Evolutionary conservation across 2,797 vertebrate genomes (phyloP).

Genomic region (Schizopygopsis pylzovi): DNA sequence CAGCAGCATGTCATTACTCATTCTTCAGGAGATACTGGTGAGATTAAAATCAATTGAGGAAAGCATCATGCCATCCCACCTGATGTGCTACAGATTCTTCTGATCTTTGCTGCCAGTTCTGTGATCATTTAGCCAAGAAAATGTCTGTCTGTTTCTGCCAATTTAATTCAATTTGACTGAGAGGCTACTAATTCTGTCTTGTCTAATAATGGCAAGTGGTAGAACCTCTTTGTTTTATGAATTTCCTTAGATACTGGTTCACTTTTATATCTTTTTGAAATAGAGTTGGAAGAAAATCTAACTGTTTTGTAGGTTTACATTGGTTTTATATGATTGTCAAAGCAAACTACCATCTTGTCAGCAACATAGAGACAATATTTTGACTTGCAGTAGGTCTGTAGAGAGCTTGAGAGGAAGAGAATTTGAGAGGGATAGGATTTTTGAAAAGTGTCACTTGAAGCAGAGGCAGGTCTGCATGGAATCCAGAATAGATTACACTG

Average conservation of each 20-base stretch:
- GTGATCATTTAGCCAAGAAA: slow-evolving; percentile 8
- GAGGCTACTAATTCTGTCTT: not conserved
- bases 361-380: slow-evolving; percentile 20
- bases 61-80: not conserved
- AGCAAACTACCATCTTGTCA: slow-evolving; percentile 14
- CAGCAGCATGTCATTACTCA: not conserved
- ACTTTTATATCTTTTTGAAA: not conserved
- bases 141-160: not conserved
- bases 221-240: not conserved
- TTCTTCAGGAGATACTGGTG: not conserved
- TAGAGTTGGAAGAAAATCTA: not conserved
- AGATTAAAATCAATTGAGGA: slow-evolving; percentile 1
- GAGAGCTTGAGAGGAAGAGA: slow-evolving; percentile 19
- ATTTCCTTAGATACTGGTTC: not conserved
- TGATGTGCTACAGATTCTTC: slow-evolving; percentile 2
- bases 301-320: not conserved
- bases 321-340: not conserved
- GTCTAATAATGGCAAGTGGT: not conserved
- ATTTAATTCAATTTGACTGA: not conserved
- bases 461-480: not conserved
- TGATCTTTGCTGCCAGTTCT: not conserved
- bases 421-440: slow-evolving; percentile 1
- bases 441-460: slow-evolving; percentile 14
- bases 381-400: slow-evolving; percentile 13
- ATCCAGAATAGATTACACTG: slow-evolving; percentile 8